Evolutionary conservation across 1,140 invertebrate genomes (phyloP), one percentile per base, ranked within the genome.

Genomic region (Brachionus paranguensis): DNA sequence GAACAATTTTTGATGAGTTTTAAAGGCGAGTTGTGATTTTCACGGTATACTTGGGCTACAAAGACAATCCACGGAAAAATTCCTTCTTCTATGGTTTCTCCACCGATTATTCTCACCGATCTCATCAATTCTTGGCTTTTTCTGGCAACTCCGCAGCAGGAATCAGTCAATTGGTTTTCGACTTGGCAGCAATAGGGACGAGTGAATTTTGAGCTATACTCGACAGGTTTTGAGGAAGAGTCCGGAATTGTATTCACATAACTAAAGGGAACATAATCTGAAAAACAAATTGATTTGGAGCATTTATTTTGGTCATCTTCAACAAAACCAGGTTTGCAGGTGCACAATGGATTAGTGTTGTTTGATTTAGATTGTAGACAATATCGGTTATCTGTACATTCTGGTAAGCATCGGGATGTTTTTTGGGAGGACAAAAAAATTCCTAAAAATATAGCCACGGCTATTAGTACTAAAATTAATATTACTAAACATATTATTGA

Each of bases 1-100:
- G 95, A 95, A 86, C 95, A 97, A 37, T 79, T 60, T 60, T 60
- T 60, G 11, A 76, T 50, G 8, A 76, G 20, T 27, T 10, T 24
- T 76, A 76, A 27, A 3, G 43, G n/a, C 0, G 45, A 76, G 4
- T 24, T 76, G 47, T 8, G 10, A 50, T 33, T 27, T 12, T 6
- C 4, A 24, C 72, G 43, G 27, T 27, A 50, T 11, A 50, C 72
- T 27, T 76, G 72, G 50, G 45, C 43, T 27, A 76, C 17, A 50
- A 27, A 76, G 50, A 76, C 72, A 1, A 76, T 47, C 72, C 72
- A 76, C 29, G 72, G 72, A 50, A 76, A 76, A 37, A 76, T 12
- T 20, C 72, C 72, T 12, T 76, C 72, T 29, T 76, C 72, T 6
- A 76, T 76, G 11, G 17, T 24, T 14, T 76, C 45, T 20, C 72